Evolutionary conservation across 1,140 invertebrate genomes (phyloP).

Genomic region (Aphis craccivora): DNA sequence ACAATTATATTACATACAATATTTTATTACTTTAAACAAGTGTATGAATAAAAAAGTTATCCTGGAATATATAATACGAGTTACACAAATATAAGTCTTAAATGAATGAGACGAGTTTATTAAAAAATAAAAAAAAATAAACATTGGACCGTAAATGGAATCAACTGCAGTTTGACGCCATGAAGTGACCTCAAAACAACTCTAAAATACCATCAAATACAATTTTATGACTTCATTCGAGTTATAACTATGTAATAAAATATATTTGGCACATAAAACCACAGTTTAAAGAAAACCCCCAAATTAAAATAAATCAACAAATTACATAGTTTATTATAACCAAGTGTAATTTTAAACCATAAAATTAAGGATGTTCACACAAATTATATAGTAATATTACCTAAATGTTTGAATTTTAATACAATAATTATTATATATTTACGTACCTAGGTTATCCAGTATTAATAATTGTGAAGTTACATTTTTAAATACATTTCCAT

Average conservation of each 20-base stretch:
- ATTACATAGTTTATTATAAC: not conserved
- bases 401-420: not conserved
- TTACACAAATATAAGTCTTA: not conserved
- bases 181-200: slow-evolving; percentile 15
- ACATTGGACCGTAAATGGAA: not conserved
- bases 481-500: not conserved
- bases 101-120: not conserved
- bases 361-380: not conserved
- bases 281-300: not conserved
- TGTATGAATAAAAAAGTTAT: not conserved
- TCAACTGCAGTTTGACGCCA: slow-evolving; percentile 23
- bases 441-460: not conserved
- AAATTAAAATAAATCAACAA: slow-evolving; percentile 38
- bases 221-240: slow-evolving; percentile 32
- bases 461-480: not conserved
- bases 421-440: not conserved
- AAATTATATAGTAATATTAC: not conserved
- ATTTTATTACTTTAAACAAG: not conserved
- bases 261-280: not conserved
- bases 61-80: not conserved
- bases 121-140: not conserved
- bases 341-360: not conserved
- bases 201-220: slow-evolving; percentile 16
- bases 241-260: slow-evolving; percentile 25
- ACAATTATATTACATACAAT: not conserved